phyloP scores from a whole-genome alignment of 2,113 vertebrate genomes.

The human (Homo sapiens) region GRCh38 chr2:194484001-194484500 shows the following conservation, averaged over 20 bases:
- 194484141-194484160: too few species aligned
- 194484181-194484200: too few species aligned
- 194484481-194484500: background rate
- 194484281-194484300: background rate
- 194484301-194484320: background rate
- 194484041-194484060: too few species aligned
- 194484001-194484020: too few species aligned
- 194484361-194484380: background rate
- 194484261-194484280: background rate
- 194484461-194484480: background rate
- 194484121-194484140: too few species aligned
- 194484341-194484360: background rate
- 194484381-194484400: background rate
- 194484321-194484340: background rate
- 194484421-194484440: background rate
- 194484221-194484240: too few species aligned
- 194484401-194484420: background rate
- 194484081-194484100: too few species aligned
- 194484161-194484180: too few species aligned
- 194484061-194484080: too few species aligned
- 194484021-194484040: too few species aligned
- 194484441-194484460: background rate
- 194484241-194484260: background rate
- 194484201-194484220: too few species aligned
- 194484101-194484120: too few species aligned